phyloP scores from a whole-genome alignment of 1,140 invertebrate species.

The Rhopalosiphum padi region DNA sequence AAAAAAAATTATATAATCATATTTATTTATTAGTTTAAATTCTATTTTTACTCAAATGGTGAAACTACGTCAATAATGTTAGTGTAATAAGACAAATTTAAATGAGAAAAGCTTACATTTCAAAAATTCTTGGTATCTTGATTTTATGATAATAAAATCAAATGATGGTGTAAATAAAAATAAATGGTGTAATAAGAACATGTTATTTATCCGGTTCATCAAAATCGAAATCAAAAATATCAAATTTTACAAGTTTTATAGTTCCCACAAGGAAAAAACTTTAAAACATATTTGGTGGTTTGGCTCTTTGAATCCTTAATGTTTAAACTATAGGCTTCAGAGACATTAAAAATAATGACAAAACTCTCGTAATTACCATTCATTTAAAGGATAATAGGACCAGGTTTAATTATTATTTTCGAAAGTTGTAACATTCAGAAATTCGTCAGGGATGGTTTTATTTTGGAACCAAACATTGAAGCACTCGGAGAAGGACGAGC shows the following conservation, averaged over 20 bases:
- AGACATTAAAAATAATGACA: neutral
- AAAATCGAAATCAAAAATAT: neutral
- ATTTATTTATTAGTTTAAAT: neutral
- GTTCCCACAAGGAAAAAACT: neutral
- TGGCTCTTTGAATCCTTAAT: neutral
- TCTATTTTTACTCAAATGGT: neutral
- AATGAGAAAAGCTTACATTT: neutral
- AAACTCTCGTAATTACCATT: conserved; percentile 34
- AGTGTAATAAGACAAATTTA: neutral
- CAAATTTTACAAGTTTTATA: neutral
- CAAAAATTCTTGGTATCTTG: neutral
- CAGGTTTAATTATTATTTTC: conserved; percentile 43
- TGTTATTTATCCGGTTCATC: neutral
- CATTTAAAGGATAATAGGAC: neutral
- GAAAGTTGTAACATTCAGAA: neutral
- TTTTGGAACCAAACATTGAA: neutral
- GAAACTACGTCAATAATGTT: too few species aligned
- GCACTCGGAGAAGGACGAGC: neutral
- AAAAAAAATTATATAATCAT: neutral
- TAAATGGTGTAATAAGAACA: neutral
- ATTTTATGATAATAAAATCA: neutral
- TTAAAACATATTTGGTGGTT: neutral
- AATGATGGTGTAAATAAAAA: neutral
- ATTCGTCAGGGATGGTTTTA: neutral
- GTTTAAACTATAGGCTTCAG: neutral